Percentiles rank a stretch among this genome's conserved stretches.
These are phyloP conservation scores for Eilema griseolum DNA, from an alignment of 2,888 invertebrate species.

Conservation along the genomic window DNA sequence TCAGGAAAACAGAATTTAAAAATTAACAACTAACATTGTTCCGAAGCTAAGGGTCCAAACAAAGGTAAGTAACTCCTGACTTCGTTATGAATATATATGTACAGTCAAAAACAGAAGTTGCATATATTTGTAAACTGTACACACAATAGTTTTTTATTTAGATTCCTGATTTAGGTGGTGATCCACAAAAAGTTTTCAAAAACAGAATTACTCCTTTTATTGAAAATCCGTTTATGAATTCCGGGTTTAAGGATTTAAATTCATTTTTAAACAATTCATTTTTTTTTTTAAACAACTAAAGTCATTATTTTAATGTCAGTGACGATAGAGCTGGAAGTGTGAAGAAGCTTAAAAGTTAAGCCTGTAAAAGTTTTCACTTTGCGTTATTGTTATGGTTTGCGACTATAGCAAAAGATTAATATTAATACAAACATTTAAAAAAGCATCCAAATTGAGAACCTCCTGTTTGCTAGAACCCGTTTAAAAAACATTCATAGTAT, in stretches of 20 bases:
- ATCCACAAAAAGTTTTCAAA: background rate
- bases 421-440: no score
- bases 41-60: background rate
- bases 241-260: background rate
- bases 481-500: no score
- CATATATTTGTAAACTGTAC: background rate
- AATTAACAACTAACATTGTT: constrained; percentile 41
- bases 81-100: background rate
- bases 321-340: background rate
- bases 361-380: background rate
- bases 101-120: background rate
- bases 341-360: constrained; percentile 3
- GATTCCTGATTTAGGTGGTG: background rate
- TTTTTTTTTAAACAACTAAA: background rate
- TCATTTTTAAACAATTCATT: no score
- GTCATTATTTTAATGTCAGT: background rate
- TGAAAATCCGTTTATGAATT: background rate
- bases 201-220: background rate
- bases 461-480: no score
- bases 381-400: background rate
- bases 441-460: no score
- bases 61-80: background rate
- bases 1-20: constrained; percentile 56
- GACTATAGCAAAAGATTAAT: background rate
- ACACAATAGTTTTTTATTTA: background rate